Evolutionary conservation across 1,140 invertebrate genomes (phyloP).

Genomic region (Drosophila orena): DNA sequence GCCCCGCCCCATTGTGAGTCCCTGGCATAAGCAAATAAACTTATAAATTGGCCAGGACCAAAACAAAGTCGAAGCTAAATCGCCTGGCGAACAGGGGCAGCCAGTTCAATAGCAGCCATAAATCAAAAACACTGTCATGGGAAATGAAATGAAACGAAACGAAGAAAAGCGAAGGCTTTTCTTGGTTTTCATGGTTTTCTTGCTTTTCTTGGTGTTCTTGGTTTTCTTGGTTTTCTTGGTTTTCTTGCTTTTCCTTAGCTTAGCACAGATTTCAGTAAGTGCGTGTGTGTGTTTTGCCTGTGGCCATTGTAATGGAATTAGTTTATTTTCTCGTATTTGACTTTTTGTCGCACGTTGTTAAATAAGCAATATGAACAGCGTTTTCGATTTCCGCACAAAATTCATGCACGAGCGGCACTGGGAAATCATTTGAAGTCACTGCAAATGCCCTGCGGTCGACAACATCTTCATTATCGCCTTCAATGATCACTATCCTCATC

Average conservation of each 20-base stretch:
- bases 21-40: slow-evolving; percentile 73
- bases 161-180: slow-evolving; percentile 16
- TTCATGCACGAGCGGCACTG: slow-evolving; percentile 70
- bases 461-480: slow-evolving; percentile 27
- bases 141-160: not conserved
- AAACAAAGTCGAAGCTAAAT: slow-evolving; percentile 25
- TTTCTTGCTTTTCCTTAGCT: not conserved
- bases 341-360: slow-evolving; percentile 61
- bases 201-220: not conserved
- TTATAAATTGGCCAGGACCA: slow-evolving; percentile 65
- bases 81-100: not conserved
- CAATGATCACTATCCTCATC: slow-evolving; percentile 60
- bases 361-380: slow-evolving; percentile 23
- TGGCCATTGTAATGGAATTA: slow-evolving; percentile 73
- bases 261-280: slow-evolving; percentile 4
- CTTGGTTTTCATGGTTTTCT: not conserved
- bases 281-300: slow-evolving; percentile 26
- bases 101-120: slow-evolving; percentile 75
- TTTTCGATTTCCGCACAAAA: not conserved
- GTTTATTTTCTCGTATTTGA: slow-evolving; percentile 69
- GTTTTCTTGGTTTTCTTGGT: not conserved
- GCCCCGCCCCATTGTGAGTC: slow-evolving; percentile 14
- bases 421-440: slow-evolving; percentile 57
- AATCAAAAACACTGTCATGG: slow-evolving; percentile 68
- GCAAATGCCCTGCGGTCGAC: slow-evolving; percentile 7